These are phyloP conservation scores for Piezodorus guildinii DNA, from an alignment of 1,140 invertebrate species.

Conservation along the genomic window DNA sequence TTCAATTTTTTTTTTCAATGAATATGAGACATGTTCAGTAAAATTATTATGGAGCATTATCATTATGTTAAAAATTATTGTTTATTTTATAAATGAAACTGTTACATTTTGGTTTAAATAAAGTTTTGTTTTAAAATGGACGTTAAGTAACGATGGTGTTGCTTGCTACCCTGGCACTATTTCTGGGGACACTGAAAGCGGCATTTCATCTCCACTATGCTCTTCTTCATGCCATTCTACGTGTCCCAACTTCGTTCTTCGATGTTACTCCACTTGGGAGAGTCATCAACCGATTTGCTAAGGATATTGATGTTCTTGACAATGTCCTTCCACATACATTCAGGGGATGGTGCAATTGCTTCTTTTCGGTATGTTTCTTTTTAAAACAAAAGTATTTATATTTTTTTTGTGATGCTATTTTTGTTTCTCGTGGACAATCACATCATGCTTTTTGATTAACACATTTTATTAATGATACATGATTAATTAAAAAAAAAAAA, in stretches of 20 bases:
- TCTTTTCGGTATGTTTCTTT: conserved; percentile 37
- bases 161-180: conserved; percentile 30
- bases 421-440: too few relatives aligned
- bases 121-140: neutral
- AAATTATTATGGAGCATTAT: neutral
- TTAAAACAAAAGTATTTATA: neutral
- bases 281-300: conserved; percentile 73
- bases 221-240: conserved; percentile 42
- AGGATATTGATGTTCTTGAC: conserved; percentile 71
- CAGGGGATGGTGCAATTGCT: conserved; percentile 34
- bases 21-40: neutral
- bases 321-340: conserved; percentile 33
- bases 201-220: conserved; percentile 55
- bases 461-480: too few relatives aligned
- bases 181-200: conserved; percentile 56
- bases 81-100: too few relatives aligned
- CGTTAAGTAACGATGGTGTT: conserved; percentile 20
- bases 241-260: conserved; percentile 66
- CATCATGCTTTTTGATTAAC: too few relatives aligned
- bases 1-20: neutral
- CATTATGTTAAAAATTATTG: neutral
- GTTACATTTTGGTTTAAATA: too few relatives aligned
- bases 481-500: too few relatives aligned
- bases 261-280: conserved; percentile 76
- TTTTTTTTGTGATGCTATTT: neutral